Evolutionary conservation across 2,113 vertebrate species (phyloP).

Genomic region (Papio anubis): DNA sequence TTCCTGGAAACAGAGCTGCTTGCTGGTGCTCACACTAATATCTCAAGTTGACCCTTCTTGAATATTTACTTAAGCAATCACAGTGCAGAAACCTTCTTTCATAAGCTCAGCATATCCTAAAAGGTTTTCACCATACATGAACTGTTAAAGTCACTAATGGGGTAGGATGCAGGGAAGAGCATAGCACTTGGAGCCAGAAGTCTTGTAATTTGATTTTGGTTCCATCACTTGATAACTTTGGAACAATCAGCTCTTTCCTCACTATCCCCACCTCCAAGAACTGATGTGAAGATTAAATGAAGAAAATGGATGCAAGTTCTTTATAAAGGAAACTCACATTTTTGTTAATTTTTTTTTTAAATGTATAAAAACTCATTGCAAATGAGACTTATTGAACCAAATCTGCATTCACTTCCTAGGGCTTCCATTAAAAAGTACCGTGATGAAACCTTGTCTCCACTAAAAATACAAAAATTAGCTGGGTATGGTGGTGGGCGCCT

Average conservation of each 20-base stretch:
- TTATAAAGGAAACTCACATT: not conserved
- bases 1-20: constrained; percentile 26
- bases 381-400: constrained; percentile 23
- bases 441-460: no score
- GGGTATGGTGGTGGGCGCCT: no score
- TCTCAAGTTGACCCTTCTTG: not conserved
- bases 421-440: not conserved
- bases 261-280: not conserved
- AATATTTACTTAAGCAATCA: not conserved
- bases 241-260: not conserved
- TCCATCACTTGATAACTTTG: not conserved
- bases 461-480: no score
- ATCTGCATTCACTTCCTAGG: not conserved
- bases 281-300: not conserved
- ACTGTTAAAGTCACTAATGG: not conserved
- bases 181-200: not conserved
- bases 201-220: not conserved
- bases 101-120: not conserved
- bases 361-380: not conserved
- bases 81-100: not conserved
- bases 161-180: not conserved
- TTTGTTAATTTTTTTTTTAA: not conserved
- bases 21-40: not conserved
- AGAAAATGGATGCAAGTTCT: not conserved
- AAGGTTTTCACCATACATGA: not conserved